phyloP scores from a whole-genome alignment of 2,888 invertebrate genomes.

The Melangyna quadrimaculata region DNA sequence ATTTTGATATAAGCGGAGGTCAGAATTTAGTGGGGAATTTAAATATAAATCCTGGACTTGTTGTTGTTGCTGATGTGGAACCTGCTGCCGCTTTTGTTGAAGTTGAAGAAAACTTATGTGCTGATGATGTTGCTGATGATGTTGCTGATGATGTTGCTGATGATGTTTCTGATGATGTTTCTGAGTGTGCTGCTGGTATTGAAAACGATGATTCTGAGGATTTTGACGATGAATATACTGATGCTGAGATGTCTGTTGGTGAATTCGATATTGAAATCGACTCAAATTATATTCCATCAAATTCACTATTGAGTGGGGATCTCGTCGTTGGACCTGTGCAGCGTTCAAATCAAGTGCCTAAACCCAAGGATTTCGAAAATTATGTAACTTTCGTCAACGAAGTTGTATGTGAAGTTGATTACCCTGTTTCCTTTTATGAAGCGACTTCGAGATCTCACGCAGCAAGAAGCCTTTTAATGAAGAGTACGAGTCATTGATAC shows the following conservation, averaged over 20 bases:
- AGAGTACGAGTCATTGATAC: too few species aligned
- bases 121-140: not conserved
- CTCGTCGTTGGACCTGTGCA: too few species aligned
- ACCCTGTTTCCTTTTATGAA: too few species aligned
- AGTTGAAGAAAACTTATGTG: not conserved
- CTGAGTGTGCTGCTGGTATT: not conserved
- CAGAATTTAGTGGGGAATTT: slow-evolving; percentile 27
- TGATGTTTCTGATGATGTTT: not conserved
- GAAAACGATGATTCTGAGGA: not conserved
- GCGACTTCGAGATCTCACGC: too few species aligned
- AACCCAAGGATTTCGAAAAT: too few species aligned
- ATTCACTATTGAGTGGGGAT: too few species aligned
- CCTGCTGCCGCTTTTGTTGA: not conserved
- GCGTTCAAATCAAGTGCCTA: too few species aligned
- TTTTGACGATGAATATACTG: not conserved
- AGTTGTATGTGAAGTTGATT: too few species aligned
- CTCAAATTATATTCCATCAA: too few species aligned
- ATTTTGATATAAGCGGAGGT: not conserved
- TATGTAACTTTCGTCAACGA: too few species aligned
- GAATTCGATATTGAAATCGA: not conserved
- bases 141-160: not conserved
- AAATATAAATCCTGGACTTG: not conserved
- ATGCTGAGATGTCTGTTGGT: not conserved
- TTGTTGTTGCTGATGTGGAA: not conserved
- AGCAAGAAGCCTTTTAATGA: too few species aligned